A percentile compares a stretch with the other conserved stretches of the same genome.
phyloP scores from a whole-genome alignment of 1,140 invertebrate species.

The Drosophila pruinosa region DNA sequence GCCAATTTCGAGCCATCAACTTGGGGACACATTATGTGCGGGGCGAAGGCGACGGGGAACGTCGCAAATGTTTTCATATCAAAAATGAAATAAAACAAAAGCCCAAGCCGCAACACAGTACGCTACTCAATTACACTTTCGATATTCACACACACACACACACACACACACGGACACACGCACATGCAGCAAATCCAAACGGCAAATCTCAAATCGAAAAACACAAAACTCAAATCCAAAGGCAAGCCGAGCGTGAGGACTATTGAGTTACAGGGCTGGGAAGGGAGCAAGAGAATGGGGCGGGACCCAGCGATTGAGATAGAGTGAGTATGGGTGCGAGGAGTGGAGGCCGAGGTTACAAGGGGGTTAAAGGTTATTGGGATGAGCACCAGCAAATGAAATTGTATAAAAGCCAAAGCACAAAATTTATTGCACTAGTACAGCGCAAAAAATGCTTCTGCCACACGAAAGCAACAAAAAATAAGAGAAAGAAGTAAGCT shows the following conservation, averaged over 20 bases:
- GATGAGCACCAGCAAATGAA: conserved; percentile 66
- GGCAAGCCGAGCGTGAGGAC: conserved; percentile 71
- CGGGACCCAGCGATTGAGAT: conserved; percentile 5
- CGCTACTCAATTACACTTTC: conserved; percentile 81
- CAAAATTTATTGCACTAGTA: conserved; percentile 74
- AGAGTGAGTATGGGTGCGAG: neutral
- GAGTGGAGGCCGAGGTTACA: neutral
- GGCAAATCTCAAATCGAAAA: conserved; percentile 76
- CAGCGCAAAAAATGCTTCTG: conserved; percentile 59
- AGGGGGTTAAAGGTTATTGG: conserved; percentile 6
- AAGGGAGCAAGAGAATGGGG: neutral
- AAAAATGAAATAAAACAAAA: conserved; percentile 81
- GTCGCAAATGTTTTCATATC: conserved; percentile 78
- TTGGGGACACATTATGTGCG: conserved; percentile 27
- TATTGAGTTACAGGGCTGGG: conserved; percentile 23
- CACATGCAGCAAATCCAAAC: conserved; percentile 54
- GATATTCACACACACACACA: conserved; percentile 63
- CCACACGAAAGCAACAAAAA: conserved; percentile 5
- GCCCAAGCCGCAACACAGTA: conserved; percentile 61
- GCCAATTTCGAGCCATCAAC: conserved; percentile 65
- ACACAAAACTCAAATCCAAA: conserved; percentile 76
- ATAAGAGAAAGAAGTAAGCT: neutral
- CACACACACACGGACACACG: conserved; percentile 21
- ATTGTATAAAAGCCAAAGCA: conserved; percentile 79
- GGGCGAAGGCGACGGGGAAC: neutral